Base-by-base conservation (phyloP, 2,888 invertebrate species). In the Alloplasta piceator region DNA sequence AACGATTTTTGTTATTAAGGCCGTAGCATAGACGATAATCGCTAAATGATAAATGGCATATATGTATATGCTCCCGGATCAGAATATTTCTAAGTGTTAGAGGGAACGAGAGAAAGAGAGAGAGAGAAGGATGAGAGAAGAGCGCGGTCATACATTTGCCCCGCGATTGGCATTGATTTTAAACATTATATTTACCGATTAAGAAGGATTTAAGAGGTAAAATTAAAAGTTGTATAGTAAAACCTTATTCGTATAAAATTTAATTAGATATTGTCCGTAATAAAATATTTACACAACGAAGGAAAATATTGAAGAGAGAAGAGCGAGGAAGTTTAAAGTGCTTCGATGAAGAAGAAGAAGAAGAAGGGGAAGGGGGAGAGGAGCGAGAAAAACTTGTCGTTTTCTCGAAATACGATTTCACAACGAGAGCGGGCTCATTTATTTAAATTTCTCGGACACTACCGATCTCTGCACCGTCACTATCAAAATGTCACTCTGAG, bases 221-320 rank as follows among this genome's bases (percentile, higher is more conserved):
- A 88, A 89, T 90, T 88, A 89, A 87, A 91, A 91, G 86, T 90
- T 91, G 90, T 91, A 91, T 90, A 91, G 91, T 91, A 91, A 26
- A 90, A 90, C 78, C 78, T 87, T 89, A 87, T 88, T 87, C 85
- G 85, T 89, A 89, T 88, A 87, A 84, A 88, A 88, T 90, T 89
- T 86, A 89, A 88, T 90, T 87, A 88, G 85, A 86, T 88, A 90
- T 89, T 89, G 87, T 91, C 91, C 89, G 90, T 89, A 90, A 91
- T 89, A 83, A 26, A 26, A 90, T 91, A 89, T 87, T 89, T 89
- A 92, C 92, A 26, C 26, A 92, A 92, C 92, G 92, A 92, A 90
- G 87, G 85, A 88, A 78, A 66, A 70, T 50, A 12, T 60, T 43
- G 58, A 26, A 64, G 52, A 71, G 39, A 36, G 26, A 72, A 48